phyloP scores from a whole-genome alignment of 2,888 invertebrate species.

The Teleiodes luculella region DNA sequence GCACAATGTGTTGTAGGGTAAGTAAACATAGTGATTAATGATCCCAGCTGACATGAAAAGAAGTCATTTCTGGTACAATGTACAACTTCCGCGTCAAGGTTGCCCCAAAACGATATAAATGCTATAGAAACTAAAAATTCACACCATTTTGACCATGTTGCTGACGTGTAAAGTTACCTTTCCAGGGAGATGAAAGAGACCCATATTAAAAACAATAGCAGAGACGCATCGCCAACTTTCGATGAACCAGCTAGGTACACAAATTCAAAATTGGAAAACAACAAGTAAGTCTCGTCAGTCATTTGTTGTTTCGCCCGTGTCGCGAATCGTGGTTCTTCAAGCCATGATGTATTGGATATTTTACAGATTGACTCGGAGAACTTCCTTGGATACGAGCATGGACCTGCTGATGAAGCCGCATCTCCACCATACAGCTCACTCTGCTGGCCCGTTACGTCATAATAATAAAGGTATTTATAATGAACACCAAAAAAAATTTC shows the following conservation, averaged over 20 bases:
- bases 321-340: too few relatives aligned
- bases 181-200: constrained; percentile 71
- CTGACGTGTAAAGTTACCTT: constrained; percentile 18
- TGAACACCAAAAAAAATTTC: too few relatives aligned
- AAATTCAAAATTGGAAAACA: constrained; percentile 41
- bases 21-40: constrained; percentile 42
- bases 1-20: constrained; percentile 20
- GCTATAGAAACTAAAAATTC: background rate
- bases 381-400: constrained; percentile 58
- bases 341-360: constrained; percentile 1
- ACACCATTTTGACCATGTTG: background rate
- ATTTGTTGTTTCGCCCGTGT: background rate
- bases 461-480: constrained; percentile 20
- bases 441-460: constrained; percentile 64
- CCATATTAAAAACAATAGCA: constrained; percentile 50
- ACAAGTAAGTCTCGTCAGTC: constrained; percentile 35
- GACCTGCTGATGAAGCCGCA: constrained; percentile 53
- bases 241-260: constrained; percentile 39
- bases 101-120: constrained; percentile 22
- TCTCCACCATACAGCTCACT: constrained; percentile 50
- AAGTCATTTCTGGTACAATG: constrained; percentile 34
- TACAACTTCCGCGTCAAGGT: constrained; percentile 47
- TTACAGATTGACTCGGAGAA: constrained; percentile 54
- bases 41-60: constrained; percentile 33
- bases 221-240: constrained; percentile 36